Conservation (phyloP, 1,140 invertebrate species). For the Cepaea nemoralis region DNA sequence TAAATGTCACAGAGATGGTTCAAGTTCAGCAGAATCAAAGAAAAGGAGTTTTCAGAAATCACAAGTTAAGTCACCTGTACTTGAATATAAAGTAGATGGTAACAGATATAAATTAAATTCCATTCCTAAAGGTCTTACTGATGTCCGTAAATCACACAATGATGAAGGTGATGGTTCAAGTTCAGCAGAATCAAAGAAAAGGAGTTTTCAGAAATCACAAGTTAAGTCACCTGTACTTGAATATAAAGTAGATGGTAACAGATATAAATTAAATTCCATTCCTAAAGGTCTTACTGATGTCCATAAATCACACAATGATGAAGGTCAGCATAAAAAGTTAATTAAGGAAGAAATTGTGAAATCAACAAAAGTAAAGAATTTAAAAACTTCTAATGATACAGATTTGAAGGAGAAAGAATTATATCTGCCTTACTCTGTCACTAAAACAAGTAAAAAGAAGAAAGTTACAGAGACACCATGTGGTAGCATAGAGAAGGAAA, state of each 20-base stretch:
- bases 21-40: too few species aligned
- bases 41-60: background rate
- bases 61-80: background rate
- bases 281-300: background rate
- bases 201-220: background rate
- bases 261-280: background rate
- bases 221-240: background rate
- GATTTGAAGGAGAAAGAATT: background rate
- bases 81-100: background rate
- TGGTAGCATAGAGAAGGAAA: background rate
- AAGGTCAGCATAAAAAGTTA: background rate
- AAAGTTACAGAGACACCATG: background rate
- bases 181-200: background rate
- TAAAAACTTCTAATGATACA: background rate
- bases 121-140: background rate
- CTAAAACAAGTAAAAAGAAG: background rate
- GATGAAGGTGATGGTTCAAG: too few species aligned
- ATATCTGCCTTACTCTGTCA: background rate
- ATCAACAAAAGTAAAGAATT: background rate
- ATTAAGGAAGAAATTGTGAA: background rate
- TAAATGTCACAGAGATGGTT: too few species aligned
- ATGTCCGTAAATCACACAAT: background rate
- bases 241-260: background rate
- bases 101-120: background rate
- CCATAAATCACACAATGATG: background rate